A percentile compares a stretch with the other conserved stretches of the same genome.
These are phyloP conservation scores for Drosophila nasuta DNA, from an alignment of 1,140 invertebrate species.

Conservation along the genomic window DNA sequence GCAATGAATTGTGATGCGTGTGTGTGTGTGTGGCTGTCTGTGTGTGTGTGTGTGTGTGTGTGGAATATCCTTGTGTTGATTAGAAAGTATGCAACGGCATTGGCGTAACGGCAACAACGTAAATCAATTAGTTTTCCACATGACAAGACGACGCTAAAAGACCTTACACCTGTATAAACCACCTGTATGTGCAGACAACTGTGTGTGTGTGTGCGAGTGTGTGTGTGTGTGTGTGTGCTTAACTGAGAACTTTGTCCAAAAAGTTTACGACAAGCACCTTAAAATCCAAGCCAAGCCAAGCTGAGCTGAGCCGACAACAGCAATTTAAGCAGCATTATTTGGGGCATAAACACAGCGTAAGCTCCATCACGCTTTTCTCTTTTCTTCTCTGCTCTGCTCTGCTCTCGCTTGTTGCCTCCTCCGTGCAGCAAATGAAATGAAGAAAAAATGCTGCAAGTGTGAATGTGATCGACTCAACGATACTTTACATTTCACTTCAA, in stretches of 20 bases:
- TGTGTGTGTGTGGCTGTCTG: too few relatives aligned
- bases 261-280: slow-evolving; percentile 51
- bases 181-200: slow-evolving; percentile 16
- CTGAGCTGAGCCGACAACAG: slow-evolving; percentile 18
- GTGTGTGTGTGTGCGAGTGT: neutral
- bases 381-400: neutral
- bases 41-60: slow-evolving; percentile 3
- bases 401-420: neutral
- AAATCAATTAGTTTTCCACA: slow-evolving; percentile 57
- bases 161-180: slow-evolving; percentile 40
- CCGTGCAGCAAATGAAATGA: neutral
- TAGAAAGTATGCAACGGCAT: slow-evolving; percentile 55
- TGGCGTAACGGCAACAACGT: slow-evolving; percentile 50
- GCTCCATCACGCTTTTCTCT: slow-evolving; percentile 4
- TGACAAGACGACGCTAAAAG: slow-evolving; percentile 49
- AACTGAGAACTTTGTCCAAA: slow-evolving; percentile 36
- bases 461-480: neutral
- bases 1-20: slow-evolving; percentile 7
- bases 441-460: neutral
- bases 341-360: slow-evolving; percentile 49
- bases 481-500: neutral
- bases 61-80: slow-evolving; percentile 50
- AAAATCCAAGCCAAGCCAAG: slow-evolving; percentile 33
- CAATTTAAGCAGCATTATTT: slow-evolving; percentile 52
- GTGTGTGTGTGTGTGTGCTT: slow-evolving; percentile 5